These are phyloP conservation scores for Heliconius congener DNA, from an alignment of 1,140 invertebrate species.

Conservation along the genomic window DNA sequence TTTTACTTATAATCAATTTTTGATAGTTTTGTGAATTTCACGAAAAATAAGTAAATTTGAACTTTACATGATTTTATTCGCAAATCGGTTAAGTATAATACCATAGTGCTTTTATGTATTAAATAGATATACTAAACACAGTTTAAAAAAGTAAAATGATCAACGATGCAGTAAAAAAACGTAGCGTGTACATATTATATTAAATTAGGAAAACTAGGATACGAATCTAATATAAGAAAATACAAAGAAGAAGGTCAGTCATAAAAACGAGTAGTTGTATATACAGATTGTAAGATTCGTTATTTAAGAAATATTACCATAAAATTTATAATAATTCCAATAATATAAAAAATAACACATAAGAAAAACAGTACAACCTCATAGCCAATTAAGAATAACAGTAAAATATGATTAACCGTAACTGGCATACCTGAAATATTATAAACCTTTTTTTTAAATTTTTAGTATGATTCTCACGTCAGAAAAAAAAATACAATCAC, in stretches of 20 bases:
- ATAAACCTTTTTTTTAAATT: neutral
- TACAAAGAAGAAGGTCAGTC: neutral
- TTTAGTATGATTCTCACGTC: neutral
- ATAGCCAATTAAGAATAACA: constrained; percentile 21
- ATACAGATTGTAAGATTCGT: neutral
- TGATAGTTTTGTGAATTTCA: no score
- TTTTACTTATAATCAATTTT: no score
- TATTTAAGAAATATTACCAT: neutral
- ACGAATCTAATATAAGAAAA: constrained; percentile 9
- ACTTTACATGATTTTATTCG: no score
- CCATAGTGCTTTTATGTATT: neutral
- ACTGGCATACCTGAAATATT: constrained; percentile 6
- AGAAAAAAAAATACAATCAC: neutral
- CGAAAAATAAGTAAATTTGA: no score
- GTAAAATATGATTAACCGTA: constrained; percentile 2
- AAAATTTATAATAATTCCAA: neutral
- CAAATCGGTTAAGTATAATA: neutral
- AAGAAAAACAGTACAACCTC: constrained; percentile 26
- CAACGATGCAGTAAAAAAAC: neutral
- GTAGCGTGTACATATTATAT: neutral
- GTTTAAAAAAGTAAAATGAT: neutral
- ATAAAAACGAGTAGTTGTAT: constrained; percentile 14
- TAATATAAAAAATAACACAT: constrained; percentile 9
- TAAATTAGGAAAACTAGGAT: neutral
- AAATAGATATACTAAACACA: neutral